These are phyloP conservation scores for Streptopelia turtur DNA, from an alignment of 2,797 vertebrate genomes.

Conservation along the genomic window DNA sequence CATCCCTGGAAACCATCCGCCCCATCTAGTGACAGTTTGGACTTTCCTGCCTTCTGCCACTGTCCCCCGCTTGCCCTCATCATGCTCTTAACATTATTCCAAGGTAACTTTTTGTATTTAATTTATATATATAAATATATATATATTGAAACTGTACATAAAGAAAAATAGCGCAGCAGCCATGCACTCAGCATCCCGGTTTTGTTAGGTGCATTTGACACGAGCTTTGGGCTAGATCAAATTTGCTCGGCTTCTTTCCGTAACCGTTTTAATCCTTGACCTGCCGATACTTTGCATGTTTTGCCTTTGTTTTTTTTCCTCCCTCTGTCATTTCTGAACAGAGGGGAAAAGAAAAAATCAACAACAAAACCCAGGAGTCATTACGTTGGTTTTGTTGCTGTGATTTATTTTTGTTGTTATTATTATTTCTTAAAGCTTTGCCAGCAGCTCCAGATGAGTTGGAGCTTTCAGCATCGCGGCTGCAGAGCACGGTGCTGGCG, in stretches of 20 bases:
- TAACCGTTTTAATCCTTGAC: neutral
- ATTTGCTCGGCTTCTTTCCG: neutral
- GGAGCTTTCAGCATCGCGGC: neutral
- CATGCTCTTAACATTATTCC: conserved; percentile 47
- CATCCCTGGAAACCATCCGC: neutral
- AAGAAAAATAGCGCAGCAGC: neutral
- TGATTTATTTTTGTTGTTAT: neutral
- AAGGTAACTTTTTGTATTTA: conserved; percentile 47
- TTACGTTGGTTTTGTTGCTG: neutral
- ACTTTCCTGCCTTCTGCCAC: neutral
- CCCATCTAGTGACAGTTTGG: accelerated
- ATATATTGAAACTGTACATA: neutral
- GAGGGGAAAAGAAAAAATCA: neutral
- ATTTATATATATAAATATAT: neutral
- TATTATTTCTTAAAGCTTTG: neutral
- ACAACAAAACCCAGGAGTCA: neutral
- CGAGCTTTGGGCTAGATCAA: conserved; percentile 67
- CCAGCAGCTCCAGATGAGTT: neutral
- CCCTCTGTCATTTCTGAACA: neutral
- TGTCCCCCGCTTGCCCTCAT: neutral
- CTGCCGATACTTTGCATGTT: neutral
- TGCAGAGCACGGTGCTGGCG: neutral
- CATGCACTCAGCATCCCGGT: neutral
- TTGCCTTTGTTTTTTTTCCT: neutral
- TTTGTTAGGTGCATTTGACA: conserved; percentile 1